phyloP scores from a whole-genome alignment of 2,888 invertebrate species.

The Calephelis perditalis region DNA sequence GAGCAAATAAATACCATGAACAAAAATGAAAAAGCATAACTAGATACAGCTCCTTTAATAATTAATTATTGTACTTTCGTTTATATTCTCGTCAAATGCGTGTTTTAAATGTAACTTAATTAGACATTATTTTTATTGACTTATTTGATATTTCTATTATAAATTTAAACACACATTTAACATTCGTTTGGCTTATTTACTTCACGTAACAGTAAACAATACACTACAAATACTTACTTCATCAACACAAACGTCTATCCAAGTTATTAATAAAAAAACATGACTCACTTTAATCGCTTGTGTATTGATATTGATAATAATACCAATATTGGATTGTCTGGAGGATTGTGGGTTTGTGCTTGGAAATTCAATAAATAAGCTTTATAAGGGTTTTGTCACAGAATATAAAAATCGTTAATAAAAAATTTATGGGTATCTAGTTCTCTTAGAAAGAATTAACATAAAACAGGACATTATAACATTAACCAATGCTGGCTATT shows the following conservation, averaged over 20 bases:
- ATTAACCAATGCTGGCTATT: neutral
- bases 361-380: neutral
- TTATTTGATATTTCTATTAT: neutral
- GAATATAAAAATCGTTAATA: neutral
- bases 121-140: neutral
- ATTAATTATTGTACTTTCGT: too few relatives aligned
- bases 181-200: neutral
- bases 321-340: neutral
- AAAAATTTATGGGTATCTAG: neutral
- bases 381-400: neutral
- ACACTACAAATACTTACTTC: neutral
- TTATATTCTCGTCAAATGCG: neutral
- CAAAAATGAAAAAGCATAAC: neutral
- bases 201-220: neutral
- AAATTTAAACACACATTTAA: neutral
- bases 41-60: neutral
- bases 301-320: constrained; percentile 2
- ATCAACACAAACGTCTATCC: too few relatives aligned
- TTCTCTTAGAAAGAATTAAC: neutral
- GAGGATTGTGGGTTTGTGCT: neutral
- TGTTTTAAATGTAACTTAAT: neutral
- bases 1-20: neutral
- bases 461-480: neutral
- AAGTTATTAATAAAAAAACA: neutral
- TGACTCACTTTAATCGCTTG: neutral